Base-by-base conservation (phyloP, 2,113 vertebrate species). In the Carassius gibelio region DNA sequence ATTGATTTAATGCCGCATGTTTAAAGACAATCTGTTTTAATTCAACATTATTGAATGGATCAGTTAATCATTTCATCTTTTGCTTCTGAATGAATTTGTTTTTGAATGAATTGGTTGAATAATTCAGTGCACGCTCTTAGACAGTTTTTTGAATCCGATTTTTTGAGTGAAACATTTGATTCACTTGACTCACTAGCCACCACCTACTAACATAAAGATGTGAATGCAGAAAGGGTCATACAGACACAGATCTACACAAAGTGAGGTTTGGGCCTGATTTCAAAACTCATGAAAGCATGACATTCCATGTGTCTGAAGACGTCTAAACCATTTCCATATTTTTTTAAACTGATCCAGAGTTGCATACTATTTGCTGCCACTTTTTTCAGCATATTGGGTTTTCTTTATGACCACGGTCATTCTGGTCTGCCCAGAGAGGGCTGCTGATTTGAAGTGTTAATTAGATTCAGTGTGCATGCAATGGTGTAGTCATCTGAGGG, bases 341-440 rank as follows among this genome's bases (percentile, higher is more conserved):
- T 75, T 75, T 75, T 76, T 42, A 83, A 72, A 81, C 59, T 61
- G 50, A 81, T 86, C 38, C 80, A 55, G 11, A 34, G 34, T 88
- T 75, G 52, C 64, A 81, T 36, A 19, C 17, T n/a, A 59, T 74
- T 69, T 75, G 42, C 36, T 21, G 59, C 64, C 55, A 34, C 14
- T 71, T 50, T 77, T 81, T 81, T 13, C 52, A 75, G 23, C 30
- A 8, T 68, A 38, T 38, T 69, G 82, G 52, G 10, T 23, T 86
- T 85, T 64, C 34, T 50, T 23, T 68, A 38, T 45, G 42, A 78
- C 57, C 42, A 82, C 75, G 75, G 72, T 84, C 72, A 77, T 82
- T 66, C 21, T 42, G 23, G 19, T 7, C 23, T 75, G 11, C 48
- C 59, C 30, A 26, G 13, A 13, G 17, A 55, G 30, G 21, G 61